Evolutionary conservation across 2,797 vertebrate species (phyloP).

Genomic region (Coccyzus lansbergi): DNA sequence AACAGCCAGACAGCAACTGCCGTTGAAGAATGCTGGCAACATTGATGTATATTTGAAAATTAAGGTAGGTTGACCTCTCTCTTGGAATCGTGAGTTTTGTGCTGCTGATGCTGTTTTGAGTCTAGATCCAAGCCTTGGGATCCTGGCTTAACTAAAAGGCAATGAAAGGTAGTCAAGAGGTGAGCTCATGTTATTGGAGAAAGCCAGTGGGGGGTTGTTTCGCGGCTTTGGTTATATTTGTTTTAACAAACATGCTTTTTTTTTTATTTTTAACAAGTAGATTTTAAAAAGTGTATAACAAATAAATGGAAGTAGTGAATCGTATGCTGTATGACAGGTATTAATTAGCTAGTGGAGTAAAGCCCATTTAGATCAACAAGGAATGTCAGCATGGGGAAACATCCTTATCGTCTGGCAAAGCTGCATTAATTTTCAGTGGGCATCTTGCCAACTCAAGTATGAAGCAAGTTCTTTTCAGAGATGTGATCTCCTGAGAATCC

Average conservation of each 20-base stretch:
- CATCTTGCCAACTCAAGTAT: neutral
- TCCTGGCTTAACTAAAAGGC: neutral
- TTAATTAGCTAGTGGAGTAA: neutral
- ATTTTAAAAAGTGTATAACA: neutral
- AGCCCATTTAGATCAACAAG: neutral
- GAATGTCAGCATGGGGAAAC: neutral
- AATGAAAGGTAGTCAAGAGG: neutral
- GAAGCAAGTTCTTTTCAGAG: neutral
- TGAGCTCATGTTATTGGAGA: neutral
- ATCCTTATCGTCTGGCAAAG: neutral
- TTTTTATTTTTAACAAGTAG: neutral
- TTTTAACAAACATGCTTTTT: neutral
- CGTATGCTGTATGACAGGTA: neutral
- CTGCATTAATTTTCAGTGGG: neutral
- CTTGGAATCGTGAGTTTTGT: neutral
- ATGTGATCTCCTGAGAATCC: neutral
- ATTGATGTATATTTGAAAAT: constrained; percentile 89
- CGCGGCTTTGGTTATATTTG: neutral
- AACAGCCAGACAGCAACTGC: constrained; percentile 84
- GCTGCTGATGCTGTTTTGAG: neutral
- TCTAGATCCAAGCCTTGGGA: neutral
- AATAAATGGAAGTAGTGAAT: neutral
- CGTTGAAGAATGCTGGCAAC: constrained; percentile 96
- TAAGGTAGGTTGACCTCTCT: constrained; percentile 66
- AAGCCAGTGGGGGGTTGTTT: neutral